A percentile compares a stretch with the other conserved stretches of the same genome.
These are phyloP conservation scores for Vulpes vulpes DNA, from an alignment of 2,113 vertebrate species.

Conservation along the genomic window DNA sequence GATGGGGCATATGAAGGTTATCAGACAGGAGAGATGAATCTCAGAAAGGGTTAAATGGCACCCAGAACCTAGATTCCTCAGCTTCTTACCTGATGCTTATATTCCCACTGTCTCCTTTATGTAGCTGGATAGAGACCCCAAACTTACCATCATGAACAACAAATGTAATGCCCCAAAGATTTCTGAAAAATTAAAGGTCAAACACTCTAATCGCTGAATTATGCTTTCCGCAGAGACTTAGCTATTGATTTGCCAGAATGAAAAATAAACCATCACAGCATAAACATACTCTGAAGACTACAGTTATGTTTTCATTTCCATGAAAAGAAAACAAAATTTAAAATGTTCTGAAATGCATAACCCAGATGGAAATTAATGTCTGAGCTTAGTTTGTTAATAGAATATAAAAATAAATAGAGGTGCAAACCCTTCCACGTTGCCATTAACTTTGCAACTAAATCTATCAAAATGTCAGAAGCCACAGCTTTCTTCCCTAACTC, in stretches of 20 bases:
- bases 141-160: neutral
- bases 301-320: constrained; percentile 56
- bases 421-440: neutral
- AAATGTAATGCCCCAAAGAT: neutral
- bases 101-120: neutral
- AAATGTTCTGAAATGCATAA: constrained; percentile 61
- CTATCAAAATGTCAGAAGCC: constrained; percentile 58
- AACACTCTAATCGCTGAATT: neutral
- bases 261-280: constrained; percentile 35
- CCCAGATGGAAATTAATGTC: constrained; percentile 61
- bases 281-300: constrained; percentile 55
- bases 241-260: constrained; percentile 27
- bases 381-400: constrained; percentile 56
- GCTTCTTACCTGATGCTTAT: neutral
- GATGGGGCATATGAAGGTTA: neutral
- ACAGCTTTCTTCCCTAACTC: neutral
- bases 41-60: neutral
- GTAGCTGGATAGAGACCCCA: neutral
- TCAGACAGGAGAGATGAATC: neutral
- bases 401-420: constrained; percentile 53
- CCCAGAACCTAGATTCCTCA: neutral
- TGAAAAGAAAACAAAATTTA: constrained; percentile 51
- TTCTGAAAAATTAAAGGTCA: constrained; percentile 48
- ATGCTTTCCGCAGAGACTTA: constrained; percentile 15
- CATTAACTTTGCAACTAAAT: constrained; percentile 40